Conservation (phyloP, 2,797 vertebrate genomes). For the Heteromormyrus szaboi region DNA sequence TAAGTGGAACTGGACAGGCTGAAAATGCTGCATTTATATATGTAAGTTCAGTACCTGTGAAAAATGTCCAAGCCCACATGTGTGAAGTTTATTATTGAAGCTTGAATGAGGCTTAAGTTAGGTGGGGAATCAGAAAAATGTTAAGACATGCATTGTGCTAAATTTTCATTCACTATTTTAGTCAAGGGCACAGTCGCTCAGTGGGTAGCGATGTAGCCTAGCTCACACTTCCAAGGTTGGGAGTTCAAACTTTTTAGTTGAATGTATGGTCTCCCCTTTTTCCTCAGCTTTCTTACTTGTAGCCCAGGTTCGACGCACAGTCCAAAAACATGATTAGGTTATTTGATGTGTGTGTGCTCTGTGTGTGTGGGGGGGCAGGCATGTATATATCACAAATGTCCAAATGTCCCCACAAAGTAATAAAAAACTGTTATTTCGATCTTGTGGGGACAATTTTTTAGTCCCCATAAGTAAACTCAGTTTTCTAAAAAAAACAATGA, state of each 20-base stretch:
- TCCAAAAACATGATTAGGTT: neutral
- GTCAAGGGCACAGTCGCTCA: neutral
- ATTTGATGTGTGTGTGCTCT: neutral
- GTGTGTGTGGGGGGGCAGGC: neutral
- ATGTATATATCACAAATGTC: neutral
- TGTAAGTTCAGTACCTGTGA: neutral
- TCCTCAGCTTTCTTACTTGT: neutral
- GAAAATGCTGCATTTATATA: neutral
- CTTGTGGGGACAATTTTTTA: neutral
- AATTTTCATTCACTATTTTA: neutral
- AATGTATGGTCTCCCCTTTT: neutral
- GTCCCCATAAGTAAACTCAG: neutral
- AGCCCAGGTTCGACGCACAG: neutral
- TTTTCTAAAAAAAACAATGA: neutral
- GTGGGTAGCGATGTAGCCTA: neutral
- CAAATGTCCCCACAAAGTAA: neutral
- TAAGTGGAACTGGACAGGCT: neutral
- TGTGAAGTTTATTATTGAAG: neutral
- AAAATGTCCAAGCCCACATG: neutral
- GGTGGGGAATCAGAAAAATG: neutral
- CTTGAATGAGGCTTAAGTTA: neutral
- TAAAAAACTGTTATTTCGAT: neutral
- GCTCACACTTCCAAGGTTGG: neutral
- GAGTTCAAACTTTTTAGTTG: neutral
- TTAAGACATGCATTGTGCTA: neutral